Conservation (phyloP, 2,888 invertebrate species). For the Caenorhabditis macrosperma region DNA sequence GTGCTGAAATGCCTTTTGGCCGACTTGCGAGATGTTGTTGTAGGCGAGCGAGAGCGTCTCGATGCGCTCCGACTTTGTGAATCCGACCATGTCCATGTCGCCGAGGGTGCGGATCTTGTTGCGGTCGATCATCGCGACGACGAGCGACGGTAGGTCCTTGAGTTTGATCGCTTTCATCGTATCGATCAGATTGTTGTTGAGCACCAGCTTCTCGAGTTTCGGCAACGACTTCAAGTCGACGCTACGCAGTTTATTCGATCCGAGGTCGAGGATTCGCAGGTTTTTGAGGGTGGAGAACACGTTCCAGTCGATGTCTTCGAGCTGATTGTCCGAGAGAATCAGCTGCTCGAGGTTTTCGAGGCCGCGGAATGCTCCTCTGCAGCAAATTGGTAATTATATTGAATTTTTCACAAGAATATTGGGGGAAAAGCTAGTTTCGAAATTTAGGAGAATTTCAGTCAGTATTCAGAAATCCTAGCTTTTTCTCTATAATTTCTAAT, state of each 20-base stretch:
- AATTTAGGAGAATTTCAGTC: no score
- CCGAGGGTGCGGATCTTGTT: constrained; percentile 67
- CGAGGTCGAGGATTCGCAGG: constrained; percentile 80
- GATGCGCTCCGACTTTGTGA: constrained; percentile 55
- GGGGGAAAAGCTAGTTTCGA: no score
- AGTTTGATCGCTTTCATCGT: constrained; percentile 62
- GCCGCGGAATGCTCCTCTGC: constrained; percentile 72
- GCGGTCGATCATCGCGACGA: constrained; percentile 70
- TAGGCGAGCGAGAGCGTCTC: constrained; percentile 63
- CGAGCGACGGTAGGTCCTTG: constrained; percentile 69
- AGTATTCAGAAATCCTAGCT: no score
- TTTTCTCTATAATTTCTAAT: no score
- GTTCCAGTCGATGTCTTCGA: constrained; percentile 69
- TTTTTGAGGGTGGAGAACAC: constrained; percentile 72
- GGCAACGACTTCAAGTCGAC: constrained; percentile 63
- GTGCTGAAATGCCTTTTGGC: constrained; percentile 58
- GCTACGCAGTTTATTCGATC: constrained; percentile 78
- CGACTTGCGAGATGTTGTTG: constrained; percentile 63
- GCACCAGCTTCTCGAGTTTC: constrained; percentile 71
- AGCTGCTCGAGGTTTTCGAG: constrained; percentile 79
- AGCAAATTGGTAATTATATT: no score
- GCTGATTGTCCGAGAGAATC: constrained; percentile 73
- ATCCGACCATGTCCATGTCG: constrained; percentile 71
- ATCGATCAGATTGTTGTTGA: constrained; percentile 77
- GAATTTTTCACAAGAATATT: background rate